Evolutionary conservation across 1,140 invertebrate species (phyloP), one percentile per base, ranked within the genome.

Genomic region (Mizuhopecten yessoensis): DNA sequence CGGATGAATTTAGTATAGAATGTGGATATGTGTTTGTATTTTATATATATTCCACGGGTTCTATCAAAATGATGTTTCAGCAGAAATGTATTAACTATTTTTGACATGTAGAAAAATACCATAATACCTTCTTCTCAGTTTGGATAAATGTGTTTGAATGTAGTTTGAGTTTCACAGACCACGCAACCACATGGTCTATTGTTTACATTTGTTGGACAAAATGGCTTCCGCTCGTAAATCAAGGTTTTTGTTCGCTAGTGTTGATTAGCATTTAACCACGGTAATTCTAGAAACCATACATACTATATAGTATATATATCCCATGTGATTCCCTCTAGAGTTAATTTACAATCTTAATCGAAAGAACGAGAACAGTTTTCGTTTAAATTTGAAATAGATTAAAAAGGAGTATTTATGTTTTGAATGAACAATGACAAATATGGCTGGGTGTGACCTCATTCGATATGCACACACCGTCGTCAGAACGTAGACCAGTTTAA

Each of bases 151-250:
- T n/a, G 57, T 75, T 75, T 7, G 17, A 29, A 75, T 45, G 42
- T 45, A 1, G 17, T n/a, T 75, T 75, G 9, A 75, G 11, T 75
- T 29, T 75, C 57, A 75, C n/a, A 75, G 5, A n/a, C n/a, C 2
- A 75, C 57, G 57, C 57, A 29, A 75, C 23, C 57, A 17, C 57
- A 75, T 75, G 57, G 57, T 75, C 23, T 17, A 75, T 75, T 75
- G 57, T 75, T 75, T 75, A 75, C 57, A 29, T 75, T 75, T 75
- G 57, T 75, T 75, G 57, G 57, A 75, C 57, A 75, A 75, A 75
- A 75, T 75, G 57, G 57, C 57, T 75, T 29, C 57, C 57, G 57
- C 23, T 75, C 57, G 57, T 75, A 75, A 75, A 75, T 75, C 57
- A 75, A 29, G 57, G 23, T 75, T 57, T 57, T 75, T 29, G 57